phyloP scores from a whole-genome alignment of 2,113 vertebrate genomes.

The Odobenus rosmarus region DNA sequence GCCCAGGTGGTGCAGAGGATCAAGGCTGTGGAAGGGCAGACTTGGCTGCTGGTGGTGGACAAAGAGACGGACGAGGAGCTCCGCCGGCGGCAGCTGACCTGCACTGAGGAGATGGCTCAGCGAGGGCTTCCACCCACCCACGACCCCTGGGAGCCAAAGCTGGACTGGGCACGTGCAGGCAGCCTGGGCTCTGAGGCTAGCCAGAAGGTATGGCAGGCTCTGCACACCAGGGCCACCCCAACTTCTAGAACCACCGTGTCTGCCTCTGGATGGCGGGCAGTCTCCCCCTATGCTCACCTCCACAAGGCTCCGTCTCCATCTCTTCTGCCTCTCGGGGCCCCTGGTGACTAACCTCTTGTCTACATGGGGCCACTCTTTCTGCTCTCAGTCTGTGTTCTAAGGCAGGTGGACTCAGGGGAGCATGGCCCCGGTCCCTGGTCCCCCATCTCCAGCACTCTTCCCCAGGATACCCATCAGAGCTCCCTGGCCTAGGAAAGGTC shows the following conservation, averaged over 20 bases:
- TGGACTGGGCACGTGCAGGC: constrained; percentile 82
- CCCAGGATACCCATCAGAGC: neutral
- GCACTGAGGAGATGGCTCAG: constrained; percentile 90
- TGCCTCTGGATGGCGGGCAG: accelerated
- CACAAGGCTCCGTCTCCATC: neutral
- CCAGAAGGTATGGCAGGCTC: neutral
- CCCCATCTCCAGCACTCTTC: neutral
- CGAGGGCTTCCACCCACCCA: constrained; percentile 78
- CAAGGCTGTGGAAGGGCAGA: constrained; percentile 90
- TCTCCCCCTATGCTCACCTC: neutral
- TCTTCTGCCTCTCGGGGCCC: neutral
- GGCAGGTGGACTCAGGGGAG: neutral
- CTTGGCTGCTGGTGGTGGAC: constrained; percentile 94
- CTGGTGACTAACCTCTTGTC: neutral
- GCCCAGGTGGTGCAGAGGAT: constrained; percentile 95
- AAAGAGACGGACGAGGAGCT: constrained; percentile 93
- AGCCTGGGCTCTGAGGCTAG: constrained; percentile 84
- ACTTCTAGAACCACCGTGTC: accelerated
- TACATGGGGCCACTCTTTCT: neutral
- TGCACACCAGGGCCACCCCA: neutral
- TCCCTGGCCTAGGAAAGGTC: neutral
- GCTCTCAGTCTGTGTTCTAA: neutral
- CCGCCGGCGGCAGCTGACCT: constrained; percentile 86
- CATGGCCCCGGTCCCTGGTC: neutral
- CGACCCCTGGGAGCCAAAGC: constrained; percentile 86